Percentiles rank a stretch among this genome's conserved stretches.
Evolutionary conservation across 2,888 invertebrate species (phyloP).

Genomic region (Zele albiditarsus): DNA sequence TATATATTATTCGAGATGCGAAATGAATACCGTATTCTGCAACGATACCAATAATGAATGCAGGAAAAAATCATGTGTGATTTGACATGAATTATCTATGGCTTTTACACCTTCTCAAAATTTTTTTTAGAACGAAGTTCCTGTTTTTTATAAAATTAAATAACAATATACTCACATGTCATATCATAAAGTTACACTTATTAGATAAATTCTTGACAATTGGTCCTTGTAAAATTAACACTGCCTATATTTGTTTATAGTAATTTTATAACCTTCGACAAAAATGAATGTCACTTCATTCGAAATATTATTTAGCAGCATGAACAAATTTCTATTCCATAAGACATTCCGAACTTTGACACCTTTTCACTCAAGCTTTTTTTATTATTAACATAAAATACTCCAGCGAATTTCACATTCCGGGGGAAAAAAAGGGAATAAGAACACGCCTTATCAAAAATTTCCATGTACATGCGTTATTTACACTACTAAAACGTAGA

Average conservation of each 20-base stretch:
- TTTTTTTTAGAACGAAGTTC: not conserved
- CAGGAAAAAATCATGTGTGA: not conserved
- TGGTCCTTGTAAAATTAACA: not conserved
- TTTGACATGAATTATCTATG: not conserved
- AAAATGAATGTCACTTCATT: not conserved
- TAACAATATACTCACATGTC: not conserved
- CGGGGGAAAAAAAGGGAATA: not conserved
- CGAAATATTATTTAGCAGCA: not conserved
- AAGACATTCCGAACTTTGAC: not conserved
- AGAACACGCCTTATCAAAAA: not conserved
- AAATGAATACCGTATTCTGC: not conserved
- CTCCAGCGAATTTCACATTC: not conserved
- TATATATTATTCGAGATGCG: too few relatives aligned
- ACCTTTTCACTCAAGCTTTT: not conserved
- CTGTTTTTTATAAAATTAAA: not conserved
- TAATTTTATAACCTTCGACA: not conserved
- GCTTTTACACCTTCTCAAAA: not conserved
- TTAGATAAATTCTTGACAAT: not conserved
- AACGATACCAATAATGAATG: not conserved
- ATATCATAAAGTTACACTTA: not conserved
- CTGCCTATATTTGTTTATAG: too few relatives aligned
- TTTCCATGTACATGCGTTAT: not conserved
- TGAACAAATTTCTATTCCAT: not conserved
- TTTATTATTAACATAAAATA: not conserved
- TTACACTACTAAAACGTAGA: not conserved